phyloP scores from a whole-genome alignment of 2,113 vertebrate genomes.

The Scalopus aquaticus region DNA sequence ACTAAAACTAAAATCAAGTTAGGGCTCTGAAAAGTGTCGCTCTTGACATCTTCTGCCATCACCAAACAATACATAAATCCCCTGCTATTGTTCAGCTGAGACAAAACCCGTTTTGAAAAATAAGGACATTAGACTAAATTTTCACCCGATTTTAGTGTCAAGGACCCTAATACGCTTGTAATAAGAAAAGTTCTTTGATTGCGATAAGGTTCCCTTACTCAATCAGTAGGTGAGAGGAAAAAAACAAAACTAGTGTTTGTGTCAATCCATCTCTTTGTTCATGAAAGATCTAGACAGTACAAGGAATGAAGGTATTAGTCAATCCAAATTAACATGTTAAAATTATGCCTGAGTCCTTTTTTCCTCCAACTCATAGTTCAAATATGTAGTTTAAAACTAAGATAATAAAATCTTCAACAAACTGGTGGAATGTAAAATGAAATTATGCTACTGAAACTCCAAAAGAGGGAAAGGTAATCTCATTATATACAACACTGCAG shows the following conservation, averaged over 20 bases:
- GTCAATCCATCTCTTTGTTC: not conserved
- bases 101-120: slow-evolving; percentile 46
- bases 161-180: not conserved
- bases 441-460: not conserved
- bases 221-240: not conserved
- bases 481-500: not conserved
- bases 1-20: slow-evolving; percentile 39
- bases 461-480: not conserved
- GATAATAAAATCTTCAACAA: slow-evolving; percentile 26
- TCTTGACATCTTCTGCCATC: not conserved
- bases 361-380: not conserved
- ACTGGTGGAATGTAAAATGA: not conserved
- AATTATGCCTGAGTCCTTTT: slow-evolving; percentile 4
- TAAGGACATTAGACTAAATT: not conserved
- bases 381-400: slow-evolving; percentile 7
- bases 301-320: not conserved
- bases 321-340: not conserved
- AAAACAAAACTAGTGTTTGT: not conserved
- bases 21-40: not conserved
- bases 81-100: not conserved
- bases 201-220: not conserved
- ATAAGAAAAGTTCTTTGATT: not conserved
- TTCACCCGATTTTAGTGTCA: slow-evolving; percentile 29
- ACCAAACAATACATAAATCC: not conserved
- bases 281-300: not conserved